Percentiles rank a stretch among this genome's conserved stretches.
phyloP scores from a whole-genome alignment of 2,888 invertebrate genomes.

The Cloeon dipterum region DNA sequence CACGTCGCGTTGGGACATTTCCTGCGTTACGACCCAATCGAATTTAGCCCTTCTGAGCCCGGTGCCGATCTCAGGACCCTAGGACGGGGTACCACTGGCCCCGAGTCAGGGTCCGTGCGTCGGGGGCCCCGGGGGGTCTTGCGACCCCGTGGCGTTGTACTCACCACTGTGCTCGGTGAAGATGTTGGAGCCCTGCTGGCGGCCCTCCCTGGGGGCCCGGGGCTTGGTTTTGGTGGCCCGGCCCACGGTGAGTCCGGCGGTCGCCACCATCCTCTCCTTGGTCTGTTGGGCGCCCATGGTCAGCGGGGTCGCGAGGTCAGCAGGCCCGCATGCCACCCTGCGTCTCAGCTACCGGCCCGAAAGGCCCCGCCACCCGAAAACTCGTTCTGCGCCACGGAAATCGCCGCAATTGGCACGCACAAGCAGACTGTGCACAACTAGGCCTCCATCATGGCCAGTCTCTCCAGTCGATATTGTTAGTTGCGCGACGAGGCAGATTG shows the following conservation, averaged over 20 bases:
- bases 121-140: no score
- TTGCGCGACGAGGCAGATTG: no score
- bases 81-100: no score
- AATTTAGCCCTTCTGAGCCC: no score
- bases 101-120: no score
- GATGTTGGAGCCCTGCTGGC: slow-evolving; percentile 69
- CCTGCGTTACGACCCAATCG: no score
- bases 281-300: slow-evolving; percentile 85
- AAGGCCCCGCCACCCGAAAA: neutral
- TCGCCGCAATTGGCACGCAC: slow-evolving; percentile 4
- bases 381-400: slow-evolving; percentile 8
- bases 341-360: slow-evolving; percentile 1
- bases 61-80: no score
- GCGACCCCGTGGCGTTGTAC: slow-evolving; percentile 15
- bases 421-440: slow-evolving; percentile 5
- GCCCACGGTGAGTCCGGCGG: slow-evolving; percentile 26
- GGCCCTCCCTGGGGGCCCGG: slow-evolving; percentile 55
- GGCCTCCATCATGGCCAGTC: neutral
- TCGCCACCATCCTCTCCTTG: slow-evolving; percentile 61
- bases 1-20: no score
- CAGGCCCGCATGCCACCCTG: neutral
- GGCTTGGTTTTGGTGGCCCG: slow-evolving; percentile 51
- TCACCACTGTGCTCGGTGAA: slow-evolving; percentile 89
- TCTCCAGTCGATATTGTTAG: no score
- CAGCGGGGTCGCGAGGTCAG: no score